Base-by-base conservation (phyloP, 2,797 vertebrate genomes). In the Lepidocolaptes lacrymiger region DNA sequence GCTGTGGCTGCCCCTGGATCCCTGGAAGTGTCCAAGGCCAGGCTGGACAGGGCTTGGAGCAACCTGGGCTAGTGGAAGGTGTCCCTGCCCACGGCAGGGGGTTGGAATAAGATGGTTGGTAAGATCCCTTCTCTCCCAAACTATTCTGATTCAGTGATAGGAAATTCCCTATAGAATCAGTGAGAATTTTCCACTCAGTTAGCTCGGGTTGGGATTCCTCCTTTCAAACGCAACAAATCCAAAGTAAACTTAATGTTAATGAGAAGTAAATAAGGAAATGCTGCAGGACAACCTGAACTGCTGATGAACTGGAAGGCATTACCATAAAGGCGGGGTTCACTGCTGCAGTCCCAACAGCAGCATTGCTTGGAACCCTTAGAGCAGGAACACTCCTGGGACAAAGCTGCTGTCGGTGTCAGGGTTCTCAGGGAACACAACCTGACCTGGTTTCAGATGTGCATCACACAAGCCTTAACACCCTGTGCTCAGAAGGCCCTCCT, bases 391-490 rank as follows among this genome's bases (percentile, higher is more conserved):
- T 21, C 8, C 49, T 1, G 2, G n/a, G 46, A 58, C 2, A 1
- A 75, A 64, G 44, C 64, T 79, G 48, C 27, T 63, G 34, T 32
- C 22, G 5, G 30, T 14, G 19, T 32, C 24, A 10, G 30, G 10
- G 32, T 16, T 92, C 44, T 41, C 84, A 5, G 13, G 6, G 63
- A 84, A 81, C 44, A 61, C 34, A 63, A 24, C 32, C 27, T 21
- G 52, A 79, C 9, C 15, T 0, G 0, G 26, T 62, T 74, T 56
- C 56, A 54, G n/a, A 37, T 0, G 0, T 26, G 14, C 15, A 12
- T 36, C 34, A 17, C 39, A 34, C 0, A 0, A 84, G 39, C 32
- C 8, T 8, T 26, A 54, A 34, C 1, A 2, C 14, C 24, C 58
- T 1, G 0, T 2, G 18, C 20, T 62, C 79, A 97, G 36, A 83